Conservation (phyloP, 2,888 invertebrate species). For the Luperina testacea region DNA sequence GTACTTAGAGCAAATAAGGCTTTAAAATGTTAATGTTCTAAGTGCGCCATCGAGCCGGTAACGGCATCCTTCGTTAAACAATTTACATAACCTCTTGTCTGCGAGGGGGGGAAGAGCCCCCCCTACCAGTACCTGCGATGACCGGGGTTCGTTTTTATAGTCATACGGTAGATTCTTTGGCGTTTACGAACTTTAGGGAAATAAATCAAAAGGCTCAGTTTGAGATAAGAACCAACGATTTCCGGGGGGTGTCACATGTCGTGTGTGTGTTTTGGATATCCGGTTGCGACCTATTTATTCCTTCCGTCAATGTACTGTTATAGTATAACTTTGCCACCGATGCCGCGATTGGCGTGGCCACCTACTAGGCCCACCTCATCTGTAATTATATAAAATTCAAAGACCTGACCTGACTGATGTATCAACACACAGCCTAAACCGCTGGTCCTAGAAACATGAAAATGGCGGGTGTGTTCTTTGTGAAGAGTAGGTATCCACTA, state of each 20-base stretch:
- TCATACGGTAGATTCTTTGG: slow-evolving; percentile 23
- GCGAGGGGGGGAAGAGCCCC: background rate
- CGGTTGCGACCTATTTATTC: background rate
- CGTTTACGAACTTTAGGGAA: slow-evolving; percentile 34
- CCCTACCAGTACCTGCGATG: slow-evolving; percentile 23
- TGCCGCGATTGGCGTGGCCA: background rate
- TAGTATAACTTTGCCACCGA: background rate
- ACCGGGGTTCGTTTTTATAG: slow-evolving; percentile 34
- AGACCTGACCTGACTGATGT: no score
- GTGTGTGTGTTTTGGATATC: slow-evolving; percentile 4
- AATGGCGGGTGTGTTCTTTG: no score
- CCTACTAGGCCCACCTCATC: background rate
- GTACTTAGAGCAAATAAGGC: slow-evolving; percentile 84
- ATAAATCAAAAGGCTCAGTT: slow-evolving; percentile 40
- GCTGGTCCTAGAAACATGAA: no score
- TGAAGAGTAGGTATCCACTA: no score
- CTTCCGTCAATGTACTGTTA: background rate
- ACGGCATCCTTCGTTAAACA: slow-evolving; percentile 83
- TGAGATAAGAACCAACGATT: slow-evolving; percentile 14
- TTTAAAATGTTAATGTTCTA: slow-evolving; percentile 86
- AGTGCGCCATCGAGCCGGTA: slow-evolving; percentile 82
- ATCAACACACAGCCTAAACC: no score
- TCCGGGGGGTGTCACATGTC: background rate
- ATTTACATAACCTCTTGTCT: slow-evolving; percentile 80
- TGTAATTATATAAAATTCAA: no score